Evolutionary conservation across 2,113 vertebrate genomes (phyloP), one percentile per base, ranked within the genome.

Genomic region (Girardinichthys multiradiatus): DNA sequence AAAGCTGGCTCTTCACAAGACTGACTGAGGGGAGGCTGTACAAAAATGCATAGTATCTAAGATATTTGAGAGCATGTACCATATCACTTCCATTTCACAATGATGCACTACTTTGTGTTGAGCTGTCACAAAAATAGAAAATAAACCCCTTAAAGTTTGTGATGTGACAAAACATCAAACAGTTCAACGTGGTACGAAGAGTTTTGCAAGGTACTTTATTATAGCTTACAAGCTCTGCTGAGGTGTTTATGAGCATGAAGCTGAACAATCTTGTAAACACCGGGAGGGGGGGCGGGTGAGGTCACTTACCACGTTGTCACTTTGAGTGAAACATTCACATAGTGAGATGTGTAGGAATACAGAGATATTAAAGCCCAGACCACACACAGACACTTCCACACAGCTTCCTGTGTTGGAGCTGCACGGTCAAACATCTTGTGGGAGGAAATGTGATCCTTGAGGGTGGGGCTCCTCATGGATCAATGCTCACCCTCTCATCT

Each of bases 371-470:
- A 54, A 5, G 26, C 61, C 26, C 21, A 62, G 19, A 39, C 60
- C n/a, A 13, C 30, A 14, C 78, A 31, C 67, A 70, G 21, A 63
- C 51, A 70, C 59, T 58, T 70, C 76, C 84, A 78, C 24, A 74
- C 84, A 82, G 77, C 87, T 74, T 83, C 87, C 74, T 66, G 45
- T 72, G 68, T 64, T 74, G 54, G 70, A 76, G 76, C 37, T n/a
- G 64, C 64, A 11, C 82, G 88, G 79, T 89, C 91, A 85, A 68
- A 76, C 87, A 82, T 79, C 91, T 60, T 70, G 74, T 84, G 68
- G 76, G 74, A 84, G 76, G 91, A 92, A 92, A 93, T 77, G 24
- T 84, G 91, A 92, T 89, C 64, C 69, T 30, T 10, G 83, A 83
- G 92, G 91, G 91, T 88, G 91, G 88, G 83, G 89, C 87, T 57